Evolutionary conservation across 2,113 vertebrate species (phyloP), one percentile per base, ranked within the genome.

Genomic region (Lycaon pictus): DNA sequence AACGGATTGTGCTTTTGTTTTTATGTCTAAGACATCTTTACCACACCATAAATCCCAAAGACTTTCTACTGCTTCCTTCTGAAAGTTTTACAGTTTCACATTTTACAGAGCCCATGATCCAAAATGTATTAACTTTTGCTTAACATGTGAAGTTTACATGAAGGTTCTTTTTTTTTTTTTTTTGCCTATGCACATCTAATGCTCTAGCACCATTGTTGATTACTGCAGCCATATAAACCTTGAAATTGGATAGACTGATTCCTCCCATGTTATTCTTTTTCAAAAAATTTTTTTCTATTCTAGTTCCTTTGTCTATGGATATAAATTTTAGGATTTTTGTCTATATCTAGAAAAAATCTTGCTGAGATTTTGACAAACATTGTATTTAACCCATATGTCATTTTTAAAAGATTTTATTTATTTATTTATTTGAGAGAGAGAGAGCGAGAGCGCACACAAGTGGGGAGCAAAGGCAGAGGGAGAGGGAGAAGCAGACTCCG

Each of bases 91-190:
- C 43, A 87, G 15, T 76, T 93, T 67, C 86, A 79, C 9, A 67
- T 67, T 93, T 93, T 77, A 84, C 3, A 65, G 48, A 79, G 48
- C 43, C 58, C 35, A 23, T 65, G 53, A 86, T 87, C 19, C n/a
- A 93, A 56, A 35, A 19, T 87, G 48, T 48, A 79, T 87, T 79
- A 77, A 37, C 65, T 87, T 93, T 85, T 93, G 58, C 92, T 86
- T 85, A 77, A 55, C n/a, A 29, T 53, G 17, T 55, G 9, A 88
- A 37, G 7, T 55, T 83, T 71, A 87, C 23, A 51, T 56, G 17
- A 72, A 74, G 12, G 25, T 76, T 83, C 48, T 32, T 86, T 74
- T 83, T 32, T 86, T 74, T 79, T 74, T 83, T 79, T 79, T 88
- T 74, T 83, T 74, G 48, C n/a, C 77, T 82, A 55, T 63, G 19